Conservation (phyloP, 1,140 invertebrate species). For the Drosophila ananassae region DNA sequence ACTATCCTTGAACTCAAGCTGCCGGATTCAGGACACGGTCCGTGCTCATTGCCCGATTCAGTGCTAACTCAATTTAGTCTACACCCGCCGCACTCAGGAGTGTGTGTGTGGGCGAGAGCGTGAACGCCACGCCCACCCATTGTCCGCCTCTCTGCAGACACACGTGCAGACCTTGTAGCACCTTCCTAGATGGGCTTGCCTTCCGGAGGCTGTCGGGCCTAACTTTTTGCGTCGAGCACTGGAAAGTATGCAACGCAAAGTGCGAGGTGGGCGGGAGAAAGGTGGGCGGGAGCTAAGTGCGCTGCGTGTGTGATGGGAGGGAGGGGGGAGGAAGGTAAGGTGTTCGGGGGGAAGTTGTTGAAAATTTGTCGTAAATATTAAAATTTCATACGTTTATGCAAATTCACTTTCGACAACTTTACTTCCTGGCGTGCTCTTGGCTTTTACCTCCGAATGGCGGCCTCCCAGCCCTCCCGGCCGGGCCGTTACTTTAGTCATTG, state of each 20-base stretch:
- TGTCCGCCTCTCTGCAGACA: slow-evolving; percentile 11
- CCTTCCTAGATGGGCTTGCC: neutral
- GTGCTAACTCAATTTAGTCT: slow-evolving; percentile 63
- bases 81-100: slow-evolving; percentile 12
- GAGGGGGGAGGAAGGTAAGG: neutral
- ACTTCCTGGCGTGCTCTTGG: slow-evolving; percentile 60
- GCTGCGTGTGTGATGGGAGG: neutral
- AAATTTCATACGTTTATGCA: slow-evolving; percentile 81
- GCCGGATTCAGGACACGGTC: slow-evolving; percentile 12
- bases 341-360: slow-evolving; percentile 27
- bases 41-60: slow-evolving; percentile 57
- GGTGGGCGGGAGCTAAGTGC: slow-evolving; percentile 15
- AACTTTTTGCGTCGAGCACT: slow-evolving; percentile 28
- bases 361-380: slow-evolving; percentile 81
- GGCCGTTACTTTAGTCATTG: slow-evolving; percentile 32
- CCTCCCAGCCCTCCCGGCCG: neutral
- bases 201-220: slow-evolving; percentile 14
- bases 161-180: neutral
- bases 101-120: neutral
- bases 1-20: neutral
- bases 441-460: slow-evolving; percentile 13
- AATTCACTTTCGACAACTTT: slow-evolving; percentile 77
- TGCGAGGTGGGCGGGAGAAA: neutral
- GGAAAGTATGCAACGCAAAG: slow-evolving; percentile 41
- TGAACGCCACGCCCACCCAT: slow-evolving; percentile 19